A percentile compares a stretch with the other conserved stretches of the same genome.
These are phyloP conservation scores for Leptestheria dahalacensis DNA, from an alignment of 1,140 invertebrate genomes.

Conservation along the genomic window DNA sequence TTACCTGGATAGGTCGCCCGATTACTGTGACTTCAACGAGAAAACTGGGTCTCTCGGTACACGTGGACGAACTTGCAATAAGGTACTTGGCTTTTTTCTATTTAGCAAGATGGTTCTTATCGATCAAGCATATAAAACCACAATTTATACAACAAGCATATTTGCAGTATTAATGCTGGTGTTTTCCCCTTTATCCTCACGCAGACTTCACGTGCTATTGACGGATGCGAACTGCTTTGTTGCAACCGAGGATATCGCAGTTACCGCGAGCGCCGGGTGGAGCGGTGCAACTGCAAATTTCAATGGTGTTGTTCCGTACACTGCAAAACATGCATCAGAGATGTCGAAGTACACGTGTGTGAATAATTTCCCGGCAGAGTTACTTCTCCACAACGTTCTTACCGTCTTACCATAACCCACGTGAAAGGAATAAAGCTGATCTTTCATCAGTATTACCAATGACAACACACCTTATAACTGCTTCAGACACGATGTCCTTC, in stretches of 20 bases:
- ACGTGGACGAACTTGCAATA: slow-evolving; percentile 18
- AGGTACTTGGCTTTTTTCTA: slow-evolving; percentile 7
- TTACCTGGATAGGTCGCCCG: slow-evolving; percentile 32
- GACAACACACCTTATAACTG: neutral
- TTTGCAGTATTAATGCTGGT: neutral
- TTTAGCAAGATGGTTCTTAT: neutral
- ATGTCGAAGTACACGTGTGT: slow-evolving; percentile 50
- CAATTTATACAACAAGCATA: neutral
- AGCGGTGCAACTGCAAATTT: slow-evolving; percentile 76
- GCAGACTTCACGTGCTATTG: slow-evolving; percentile 43
- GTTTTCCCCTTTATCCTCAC: slow-evolving; percentile 20
- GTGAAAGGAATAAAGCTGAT: neutral
- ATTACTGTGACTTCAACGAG: slow-evolving; percentile 27
- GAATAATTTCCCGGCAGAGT: slow-evolving; percentile 37
- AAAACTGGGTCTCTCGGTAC: slow-evolving; percentile 17
- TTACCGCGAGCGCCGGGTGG: slow-evolving; percentile 44
- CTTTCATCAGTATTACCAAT: neutral
- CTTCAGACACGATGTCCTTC: neutral
- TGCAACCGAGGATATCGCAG: slow-evolving; percentile 69
- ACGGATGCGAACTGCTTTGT: slow-evolving; percentile 69
- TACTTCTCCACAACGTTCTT: too few species aligned
- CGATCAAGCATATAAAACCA: neutral
- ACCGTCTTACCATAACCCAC: too few species aligned
- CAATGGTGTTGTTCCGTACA: slow-evolving; percentile 81
- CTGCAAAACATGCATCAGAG: slow-evolving; percentile 59